Percentiles rank a stretch among this genome's conserved stretches.
Conservation (phyloP, 2,888 invertebrate genomes). For the Volucella inanis region DNA sequence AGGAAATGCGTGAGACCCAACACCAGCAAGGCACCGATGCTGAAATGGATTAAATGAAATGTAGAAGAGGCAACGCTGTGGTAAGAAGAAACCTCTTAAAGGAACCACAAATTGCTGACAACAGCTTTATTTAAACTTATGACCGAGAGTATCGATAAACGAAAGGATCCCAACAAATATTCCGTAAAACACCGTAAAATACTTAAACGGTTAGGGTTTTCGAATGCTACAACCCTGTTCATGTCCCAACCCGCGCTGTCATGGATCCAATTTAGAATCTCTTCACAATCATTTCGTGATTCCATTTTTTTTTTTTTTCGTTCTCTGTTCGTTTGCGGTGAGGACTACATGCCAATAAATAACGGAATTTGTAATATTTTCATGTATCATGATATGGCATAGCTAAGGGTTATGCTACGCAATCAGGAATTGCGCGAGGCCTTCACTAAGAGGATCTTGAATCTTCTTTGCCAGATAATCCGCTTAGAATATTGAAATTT, state of each 20-base stretch:
- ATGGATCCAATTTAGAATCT: constrained; percentile 60
- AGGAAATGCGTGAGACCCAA: neutral
- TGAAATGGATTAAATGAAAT: no score
- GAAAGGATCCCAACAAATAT: constrained; percentile 22
- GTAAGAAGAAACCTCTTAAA: constrained; percentile 42
- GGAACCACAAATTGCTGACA: constrained; percentile 67
- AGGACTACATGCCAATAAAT: constrained; percentile 48
- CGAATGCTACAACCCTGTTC: neutral
- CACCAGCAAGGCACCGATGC: no score
- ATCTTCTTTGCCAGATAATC: constrained; percentile 19
- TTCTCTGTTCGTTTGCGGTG: neutral
- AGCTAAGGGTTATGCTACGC: neutral
- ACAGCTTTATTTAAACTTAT: constrained; percentile 69
- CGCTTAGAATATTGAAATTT: constrained; percentile 58
- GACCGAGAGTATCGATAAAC: constrained; percentile 44
- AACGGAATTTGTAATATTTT: constrained; percentile 59
- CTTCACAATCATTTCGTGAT: constrained; percentile 42
- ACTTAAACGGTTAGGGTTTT: neutral
- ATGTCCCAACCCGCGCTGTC: neutral
- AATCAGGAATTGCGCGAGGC: constrained; percentile 1
- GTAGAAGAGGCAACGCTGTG: neutral
- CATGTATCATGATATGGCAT: constrained; percentile 26
- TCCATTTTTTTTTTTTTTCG: constrained; percentile 14
- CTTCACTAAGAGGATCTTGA: constrained; percentile 38
- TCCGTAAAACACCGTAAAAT: neutral